A percentile compares a stretch with the other conserved stretches of the same genome.
Conservation (phyloP, 2,797 vertebrate genomes). For the Rhinichthys osculus region DNA sequence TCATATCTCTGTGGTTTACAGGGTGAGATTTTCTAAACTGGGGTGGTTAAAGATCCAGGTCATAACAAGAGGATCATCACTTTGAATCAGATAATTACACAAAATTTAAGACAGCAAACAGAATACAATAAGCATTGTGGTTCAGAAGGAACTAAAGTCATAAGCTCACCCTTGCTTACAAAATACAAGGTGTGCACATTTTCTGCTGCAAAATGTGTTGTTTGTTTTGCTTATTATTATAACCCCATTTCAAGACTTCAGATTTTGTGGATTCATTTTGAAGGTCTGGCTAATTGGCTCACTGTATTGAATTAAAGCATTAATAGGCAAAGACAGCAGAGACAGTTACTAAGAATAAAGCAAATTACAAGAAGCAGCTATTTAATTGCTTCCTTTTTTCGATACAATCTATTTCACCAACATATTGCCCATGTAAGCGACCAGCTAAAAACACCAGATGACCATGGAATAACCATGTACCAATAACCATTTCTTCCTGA, state of each 20-base stretch:
- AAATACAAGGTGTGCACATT: background rate
- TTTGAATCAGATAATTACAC: background rate
- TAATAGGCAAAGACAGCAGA: conserved; percentile 43
- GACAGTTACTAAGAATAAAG: conserved; percentile 44
- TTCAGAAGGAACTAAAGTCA: background rate
- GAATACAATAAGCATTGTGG: background rate
- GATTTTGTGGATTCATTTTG: conserved; percentile 29
- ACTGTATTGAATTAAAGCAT: conserved; percentile 32
- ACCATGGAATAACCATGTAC: background rate
- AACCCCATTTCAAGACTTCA: conserved; percentile 8
- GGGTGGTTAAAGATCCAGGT: conserved; percentile 33
- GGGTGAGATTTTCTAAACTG: conserved; percentile 4
- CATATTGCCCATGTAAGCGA: background rate
- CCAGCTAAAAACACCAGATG: conserved; percentile 5
- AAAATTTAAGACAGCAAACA: background rate
- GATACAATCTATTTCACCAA: conserved; percentile 34
- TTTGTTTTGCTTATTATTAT: conserved; percentile 15
- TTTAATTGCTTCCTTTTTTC: conserved; percentile 7
- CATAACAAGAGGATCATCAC: conserved; percentile 20
- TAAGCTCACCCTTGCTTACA: background rate
- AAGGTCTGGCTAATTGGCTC: conserved; percentile 17
- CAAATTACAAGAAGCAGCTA: conserved; percentile 24
- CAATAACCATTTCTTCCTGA: background rate
- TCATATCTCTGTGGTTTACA: conserved; percentile 8
- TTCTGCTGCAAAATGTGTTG: background rate